Evolutionary conservation across 2,888 invertebrate genomes (phyloP).

Genomic region (Coelinius sp.): DNA sequence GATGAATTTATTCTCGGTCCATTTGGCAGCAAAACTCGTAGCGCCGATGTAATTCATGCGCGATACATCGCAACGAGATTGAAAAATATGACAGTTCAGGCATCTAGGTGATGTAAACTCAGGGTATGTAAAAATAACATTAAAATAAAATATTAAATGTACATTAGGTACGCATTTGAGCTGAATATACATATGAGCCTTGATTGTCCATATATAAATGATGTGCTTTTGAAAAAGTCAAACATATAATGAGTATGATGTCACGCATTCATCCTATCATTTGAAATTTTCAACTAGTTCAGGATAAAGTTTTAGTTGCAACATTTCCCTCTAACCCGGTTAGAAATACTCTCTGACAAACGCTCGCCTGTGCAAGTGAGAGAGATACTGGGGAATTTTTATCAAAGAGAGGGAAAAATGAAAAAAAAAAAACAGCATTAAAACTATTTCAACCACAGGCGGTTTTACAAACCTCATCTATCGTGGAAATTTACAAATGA

Average conservation of each 20-base stretch:
- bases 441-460: slow-evolving; percentile 13
- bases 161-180: no score
- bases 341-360: not conserved
- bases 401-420: not conserved
- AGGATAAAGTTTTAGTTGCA: slow-evolving; percentile 1
- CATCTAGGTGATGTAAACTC: not conserved
- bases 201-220: no score
- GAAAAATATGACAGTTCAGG: not conserved
- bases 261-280: slow-evolving; percentile 28
- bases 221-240: not conserved
- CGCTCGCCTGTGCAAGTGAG: not conserved
- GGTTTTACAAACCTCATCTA: not conserved
- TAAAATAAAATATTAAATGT: not conserved
- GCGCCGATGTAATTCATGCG: slow-evolving; percentile 36
- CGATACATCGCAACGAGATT: slow-evolving; percentile 28
- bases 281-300: slow-evolving; percentile 29
- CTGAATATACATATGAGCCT: no score
- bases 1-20: slow-evolving; percentile 43
- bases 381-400: not conserved
- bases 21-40: slow-evolving; percentile 38
- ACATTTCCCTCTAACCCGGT: not conserved
- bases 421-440: not conserved
- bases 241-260: not conserved
- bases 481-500: not conserved
- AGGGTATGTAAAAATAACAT: not conserved